These are phyloP conservation scores for Bembecia ichneumoniformis DNA, from an alignment of 2,888 invertebrate genomes.

Conservation along the genomic window DNA sequence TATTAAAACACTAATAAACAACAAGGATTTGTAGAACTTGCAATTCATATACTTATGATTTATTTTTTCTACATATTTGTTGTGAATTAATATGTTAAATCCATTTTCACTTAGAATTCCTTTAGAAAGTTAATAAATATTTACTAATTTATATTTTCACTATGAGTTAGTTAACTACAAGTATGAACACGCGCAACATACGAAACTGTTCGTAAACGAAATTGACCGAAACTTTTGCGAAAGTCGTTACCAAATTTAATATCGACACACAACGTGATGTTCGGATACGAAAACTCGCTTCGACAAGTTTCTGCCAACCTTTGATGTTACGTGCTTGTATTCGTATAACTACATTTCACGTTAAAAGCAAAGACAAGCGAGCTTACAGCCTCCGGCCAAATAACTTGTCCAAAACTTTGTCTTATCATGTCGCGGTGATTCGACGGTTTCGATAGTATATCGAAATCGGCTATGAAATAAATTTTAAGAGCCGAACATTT, in stretches of 20 bases:
- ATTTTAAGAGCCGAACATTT: no score
- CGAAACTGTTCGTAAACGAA: background rate
- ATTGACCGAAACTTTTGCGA: background rate
- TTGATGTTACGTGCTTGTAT: constrained; percentile 24
- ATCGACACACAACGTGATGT: constrained; percentile 14
- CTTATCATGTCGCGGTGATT: background rate
- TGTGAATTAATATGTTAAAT: no score
- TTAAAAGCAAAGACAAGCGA: constrained; percentile 31
- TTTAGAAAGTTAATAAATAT: no score
- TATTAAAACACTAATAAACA: no score
- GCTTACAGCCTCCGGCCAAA: constrained; percentile 16
- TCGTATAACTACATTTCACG: constrained; percentile 31
- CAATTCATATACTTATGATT: no score
- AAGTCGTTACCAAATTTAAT: constrained; percentile 22
- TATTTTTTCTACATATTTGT: no score
- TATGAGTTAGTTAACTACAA: no score
- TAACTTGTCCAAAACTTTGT: constrained; percentile 29
- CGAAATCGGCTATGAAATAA: no score
- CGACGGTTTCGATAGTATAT: constrained; percentile 1
- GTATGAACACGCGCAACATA: no score
- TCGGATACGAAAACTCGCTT: constrained; percentile 19
- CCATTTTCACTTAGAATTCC: no score
- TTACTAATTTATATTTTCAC: no score
- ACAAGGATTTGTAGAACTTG: no score
- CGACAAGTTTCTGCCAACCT: constrained; percentile 12